Base-by-base conservation (phyloP, 53 echinoderm and acorn worm genomes). In the Mesocentrotus franciscanus region DNA sequence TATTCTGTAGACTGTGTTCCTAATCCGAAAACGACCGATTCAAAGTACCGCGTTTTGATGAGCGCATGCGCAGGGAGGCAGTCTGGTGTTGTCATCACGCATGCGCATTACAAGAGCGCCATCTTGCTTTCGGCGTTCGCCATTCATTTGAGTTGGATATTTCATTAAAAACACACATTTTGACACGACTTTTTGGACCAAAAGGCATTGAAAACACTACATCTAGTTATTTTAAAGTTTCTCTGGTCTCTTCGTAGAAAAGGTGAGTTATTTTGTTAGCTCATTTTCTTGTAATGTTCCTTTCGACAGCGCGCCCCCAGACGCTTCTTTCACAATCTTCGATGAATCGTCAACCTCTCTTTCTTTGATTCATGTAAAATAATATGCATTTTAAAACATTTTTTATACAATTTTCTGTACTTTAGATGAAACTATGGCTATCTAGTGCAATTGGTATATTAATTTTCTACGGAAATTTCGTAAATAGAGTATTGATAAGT, bases 91-190 rank as follows among this genome's bases (percentile, higher is more conserved):
- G 95, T 94, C 95, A 94, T 94, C 95, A 39, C 95, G 95, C 95
- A 94, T 94, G 95, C 95, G 95, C 95, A 85, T 42, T 94, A 68
- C 27, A 85, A 94, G 62, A 94, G 95, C 95, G 95, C 95, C 95
- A 94, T 94, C 95, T 94, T 94, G 95, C 95, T 68, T 4, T 94
- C 85, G 71, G 85, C 95, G 85, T 94, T 85, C 85, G 87, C 85
- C 95, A 94, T 87, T 85, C 87, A 12, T 10, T 9, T 27, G 32
- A 33, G 59, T 81, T n/a, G 18, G 34, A 74, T 71, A 92, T 92
- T 93, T 93, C 83, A 36, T 29, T 61, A 60, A 93, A 93, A 93
- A 75, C 8, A 29, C 92, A 92, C 75, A 34, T 92, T 92, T 92
- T 75, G 2, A 78, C 55, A n/a, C n/a, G 16, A 29, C 16, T 32